Base-by-base conservation (phyloP, 2,888 invertebrate species). In the Ischnus inquisitorius region DNA sequence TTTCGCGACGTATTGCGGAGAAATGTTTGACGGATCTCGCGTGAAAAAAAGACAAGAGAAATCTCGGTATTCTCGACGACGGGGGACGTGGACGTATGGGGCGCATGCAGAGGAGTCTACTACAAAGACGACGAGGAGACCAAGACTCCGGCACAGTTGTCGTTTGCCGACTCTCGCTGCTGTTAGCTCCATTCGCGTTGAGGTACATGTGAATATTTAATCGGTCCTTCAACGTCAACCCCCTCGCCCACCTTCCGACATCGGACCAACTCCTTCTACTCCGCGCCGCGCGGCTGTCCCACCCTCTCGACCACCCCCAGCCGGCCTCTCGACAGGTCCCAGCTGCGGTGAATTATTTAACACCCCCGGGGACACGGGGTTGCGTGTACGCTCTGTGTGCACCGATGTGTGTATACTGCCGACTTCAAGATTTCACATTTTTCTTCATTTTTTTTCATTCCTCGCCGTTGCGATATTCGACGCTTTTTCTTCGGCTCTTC, bases 331-430 rank as follows among this genome's bases (percentile, higher is more conserved):
- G 90, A 89, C 87, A 89, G 88, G 90, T 91, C 91, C 91, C 91
- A 91, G 91, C 90, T 91, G 90, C 86, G 91, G 91, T 93, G 92
- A 93, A 93, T 93, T 92, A 93, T 93, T 93, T 92, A 93, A 91
- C 90, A 88, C 89, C 91, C 90, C 90, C 88, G 88, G 91, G 89
- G 92, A 91, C 90, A 90, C 87, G 87, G 34, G 77, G 80, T 77
- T 79, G 84, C 84, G 83, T 86, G 84, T 79, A 79, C 76, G 90
- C 91, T 83, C 72, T 82, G 87, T 89, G 86, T 89, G 86, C 88
- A 87, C 88, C 89, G 83, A 88, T 89, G 88, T 88, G 39, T 51
- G 19, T 74, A 80, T 65, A 82, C 68, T 34, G 62, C 87, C 34
- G 90, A 69, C 85, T 87, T 85, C 19, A 86, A 90, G 88, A 91